phyloP scores from a whole-genome alignment of 1,140 invertebrate species.

The Scaptomyza pallida region DNA sequence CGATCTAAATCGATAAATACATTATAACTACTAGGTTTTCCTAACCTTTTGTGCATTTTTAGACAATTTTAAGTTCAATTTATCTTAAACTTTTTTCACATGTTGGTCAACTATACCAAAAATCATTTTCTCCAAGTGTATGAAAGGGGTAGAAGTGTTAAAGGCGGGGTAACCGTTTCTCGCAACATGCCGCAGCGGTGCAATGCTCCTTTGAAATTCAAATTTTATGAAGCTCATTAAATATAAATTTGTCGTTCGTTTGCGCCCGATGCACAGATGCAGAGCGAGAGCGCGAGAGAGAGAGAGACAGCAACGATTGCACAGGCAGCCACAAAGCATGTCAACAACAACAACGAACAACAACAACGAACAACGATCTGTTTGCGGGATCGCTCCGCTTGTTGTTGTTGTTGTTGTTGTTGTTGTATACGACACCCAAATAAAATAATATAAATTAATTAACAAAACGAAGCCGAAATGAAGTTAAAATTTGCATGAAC shows the following conservation, averaged over 20 bases:
- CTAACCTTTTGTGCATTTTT: no score
- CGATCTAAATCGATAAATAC: no score
- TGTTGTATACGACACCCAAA: slow-evolving; percentile 78
- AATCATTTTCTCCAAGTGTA: background rate
- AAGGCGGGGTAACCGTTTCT: slow-evolving; percentile 8
- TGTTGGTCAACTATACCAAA: no score
- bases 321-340: slow-evolving; percentile 42
- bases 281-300: slow-evolving; percentile 24
- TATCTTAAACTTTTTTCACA: no score
- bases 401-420: no score
- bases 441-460: slow-evolving; percentile 85
- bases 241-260: slow-evolving; percentile 84
- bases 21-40: no score
- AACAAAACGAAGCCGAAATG: slow-evolving; percentile 83
- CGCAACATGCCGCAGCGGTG: slow-evolving; percentile 75
- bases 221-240: slow-evolving; percentile 84
- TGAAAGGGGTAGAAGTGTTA: background rate
- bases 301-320: slow-evolving; percentile 24
- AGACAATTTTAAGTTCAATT: no score
- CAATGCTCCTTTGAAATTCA: slow-evolving; percentile 83
- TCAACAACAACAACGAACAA: slow-evolving; percentile 35
- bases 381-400: slow-evolving; percentile 22
- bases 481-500: slow-evolving; percentile 83
- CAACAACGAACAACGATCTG: slow-evolving; percentile 20
- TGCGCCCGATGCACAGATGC: slow-evolving; percentile 22